Conservation (phyloP, 2,113 vertebrate species). For the Ovibos moschatus region DNA sequence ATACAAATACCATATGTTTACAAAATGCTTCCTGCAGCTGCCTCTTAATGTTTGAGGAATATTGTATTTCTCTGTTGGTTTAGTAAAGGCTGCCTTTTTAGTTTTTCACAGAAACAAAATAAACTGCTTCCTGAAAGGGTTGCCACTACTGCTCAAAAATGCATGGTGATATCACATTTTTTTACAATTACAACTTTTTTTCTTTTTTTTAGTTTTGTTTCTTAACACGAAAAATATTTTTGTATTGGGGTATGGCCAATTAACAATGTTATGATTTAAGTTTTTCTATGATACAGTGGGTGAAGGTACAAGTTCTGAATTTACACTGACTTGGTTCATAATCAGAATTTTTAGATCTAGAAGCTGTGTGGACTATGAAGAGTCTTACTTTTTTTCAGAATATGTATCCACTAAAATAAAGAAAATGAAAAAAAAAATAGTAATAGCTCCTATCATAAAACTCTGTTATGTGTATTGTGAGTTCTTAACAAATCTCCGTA, state of each 20-base stretch:
- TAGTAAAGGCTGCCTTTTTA: slow-evolving; percentile 3
- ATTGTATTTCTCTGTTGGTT: slow-evolving; percentile 44
- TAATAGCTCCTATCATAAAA: neutral
- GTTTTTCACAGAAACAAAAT: neutral
- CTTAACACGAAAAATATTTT: neutral
- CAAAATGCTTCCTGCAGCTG: slow-evolving; percentile 67
- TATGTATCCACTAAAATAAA: neutral
- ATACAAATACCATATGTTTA: slow-evolving; percentile 72
- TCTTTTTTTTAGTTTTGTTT: neutral
- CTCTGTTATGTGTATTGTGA: neutral
- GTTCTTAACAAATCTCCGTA: neutral
- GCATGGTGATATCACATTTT: neutral
- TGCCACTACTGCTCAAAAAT: neutral
- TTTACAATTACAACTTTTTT: neutral
- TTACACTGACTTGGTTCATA: neutral
- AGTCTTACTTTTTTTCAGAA: neutral
- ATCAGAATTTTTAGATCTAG: neutral
- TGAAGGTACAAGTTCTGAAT: neutral
- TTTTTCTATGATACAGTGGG: neutral
- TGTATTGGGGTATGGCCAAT: neutral
- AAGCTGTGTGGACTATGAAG: neutral
- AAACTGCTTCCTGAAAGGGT: neutral
- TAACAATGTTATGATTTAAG: neutral
- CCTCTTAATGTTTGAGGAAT: slow-evolving; percentile 57
- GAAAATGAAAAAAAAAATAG: neutral